These are phyloP conservation scores for Drosophila fungiperda DNA, from an alignment of 2,888 invertebrate species.

Conservation along the genomic window DNA sequence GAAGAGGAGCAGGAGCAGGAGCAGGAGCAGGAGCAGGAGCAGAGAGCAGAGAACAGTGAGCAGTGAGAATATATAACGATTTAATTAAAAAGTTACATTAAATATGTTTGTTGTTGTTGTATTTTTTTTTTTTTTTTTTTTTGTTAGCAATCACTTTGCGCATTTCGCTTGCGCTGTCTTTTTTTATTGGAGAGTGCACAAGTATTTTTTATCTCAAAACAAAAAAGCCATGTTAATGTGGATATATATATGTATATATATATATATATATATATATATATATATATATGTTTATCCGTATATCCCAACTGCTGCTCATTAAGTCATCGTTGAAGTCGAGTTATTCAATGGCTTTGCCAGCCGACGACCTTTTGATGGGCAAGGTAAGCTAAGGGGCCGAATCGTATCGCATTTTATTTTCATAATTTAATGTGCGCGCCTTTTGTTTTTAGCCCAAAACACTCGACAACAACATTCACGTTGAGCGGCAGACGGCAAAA, in stretches of 20 bases:
- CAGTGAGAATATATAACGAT: slow-evolving; percentile 59
- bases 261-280: not conserved
- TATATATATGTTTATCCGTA: slow-evolving; percentile 5
- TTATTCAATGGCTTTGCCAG: slow-evolving; percentile 68
- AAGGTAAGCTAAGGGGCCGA: slow-evolving; percentile 35
- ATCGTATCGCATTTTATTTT: slow-evolving; percentile 66
- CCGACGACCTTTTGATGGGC: slow-evolving; percentile 74
- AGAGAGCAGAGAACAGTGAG: not conserved
- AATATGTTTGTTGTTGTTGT: slow-evolving; percentile 49
- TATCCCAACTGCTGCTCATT: slow-evolving; percentile 62
- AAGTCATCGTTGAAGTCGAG: slow-evolving; percentile 76
- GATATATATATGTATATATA: not conserved
- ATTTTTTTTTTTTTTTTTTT: slow-evolving; percentile 4
- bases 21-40: not conserved
- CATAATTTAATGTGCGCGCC: slow-evolving; percentile 76
- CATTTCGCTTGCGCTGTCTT: not conserved
- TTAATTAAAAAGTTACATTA: slow-evolving; percentile 78
- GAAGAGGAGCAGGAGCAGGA: not conserved
- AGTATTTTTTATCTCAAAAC: slow-evolving; percentile 2
- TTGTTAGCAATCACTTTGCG: slow-evolving; percentile 38
- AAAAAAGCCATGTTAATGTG: not conserved
- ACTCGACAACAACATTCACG: slow-evolving; percentile 57
- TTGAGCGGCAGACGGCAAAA: slow-evolving; percentile 47
- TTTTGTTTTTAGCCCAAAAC: slow-evolving; percentile 71
- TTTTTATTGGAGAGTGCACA: slow-evolving; percentile 4